Evolutionary conservation across 2,888 invertebrate genomes (phyloP), one percentile per base, ranked within the genome.

Genomic region (Euproctis similis): DNA sequence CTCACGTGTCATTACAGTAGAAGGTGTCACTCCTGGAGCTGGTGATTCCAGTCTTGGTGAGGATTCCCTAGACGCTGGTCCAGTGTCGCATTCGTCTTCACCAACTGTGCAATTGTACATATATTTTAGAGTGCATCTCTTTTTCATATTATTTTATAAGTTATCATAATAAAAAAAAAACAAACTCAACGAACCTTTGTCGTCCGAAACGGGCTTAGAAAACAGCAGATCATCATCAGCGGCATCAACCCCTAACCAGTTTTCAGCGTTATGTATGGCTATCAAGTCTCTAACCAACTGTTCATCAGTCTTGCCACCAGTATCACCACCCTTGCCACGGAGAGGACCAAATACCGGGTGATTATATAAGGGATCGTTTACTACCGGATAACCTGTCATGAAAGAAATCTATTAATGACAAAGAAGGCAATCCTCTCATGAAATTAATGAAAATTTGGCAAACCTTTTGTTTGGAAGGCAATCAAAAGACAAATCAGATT

Each of bases 311-410:
- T 96, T 96, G 18, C 94, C 96, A 1, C 92, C 93, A 42, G 93
- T 91, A 53, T 94, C 92, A 0, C 95, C 96, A 1, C 92, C 92
- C 60, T 93, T 93, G 2, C 98, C 97, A 52, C 96, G 94, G 31
- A 92, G 86, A 0, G 96, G 96, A 0, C 99, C 99, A 75, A 98
- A 99, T 1, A 96, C 96, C 1, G 91, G 90, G 72, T 96, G 95
- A 75, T 98, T 99, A 86, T 99, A 99, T 1, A 99, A 85, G 0
- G 96, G 96, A 73, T 99, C 99, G 69, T 98, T 98, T 4, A 97
- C 92, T 29, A 99, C 98, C 8, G 99, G 99, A 78, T 93, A 95
- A 21, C 98, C 96, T 94, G 66, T 26, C 4, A 2, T 10, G 10
- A 6, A 11, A 21, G n/a, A n/a, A n/a, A n/a, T n/a, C n/a, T n/a